Evolutionary conservation across 2,113 vertebrate species (phyloP), one percentile per base, ranked within the genome.

Genomic region (Halcyon senegalensis): DNA sequence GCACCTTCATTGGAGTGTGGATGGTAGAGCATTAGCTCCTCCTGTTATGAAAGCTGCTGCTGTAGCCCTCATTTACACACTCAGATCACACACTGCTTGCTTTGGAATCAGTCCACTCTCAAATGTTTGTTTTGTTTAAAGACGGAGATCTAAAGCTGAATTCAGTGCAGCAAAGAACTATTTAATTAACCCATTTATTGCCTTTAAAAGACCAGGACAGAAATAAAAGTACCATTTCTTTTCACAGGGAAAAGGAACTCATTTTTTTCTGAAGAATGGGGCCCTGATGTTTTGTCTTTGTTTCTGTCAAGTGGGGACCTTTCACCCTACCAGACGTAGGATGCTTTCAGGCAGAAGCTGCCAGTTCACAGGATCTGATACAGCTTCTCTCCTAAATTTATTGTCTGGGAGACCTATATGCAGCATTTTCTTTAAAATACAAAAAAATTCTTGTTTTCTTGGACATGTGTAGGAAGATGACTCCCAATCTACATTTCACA

Each of bases 131-230:
- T 92, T 78, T 48, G 10, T 75, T 94, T 66, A 33, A 82, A 91
- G 48, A 44, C 11, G 28, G 18, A 78, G 16, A 74, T 70, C 30
- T 79, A 68, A 37, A 67, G 20, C 37, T 75, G 58, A 89, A 63
- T 24, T 73, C 50, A 60, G 15, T 41, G 67, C 50, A 92, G 39
- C 16, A 33, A 86, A 87, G 67, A 76, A 59, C 1, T 21, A 18
- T 74, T 92, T 93, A 80, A 77, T 93, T 80, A 53, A 13, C 4
- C 7, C 10, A 55, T 66, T 91, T 66, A 94, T 53, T 85, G 75
- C n/a, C 66, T 81, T 92, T 90, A 80, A 93, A 96, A 87, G 78
- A 85, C 37, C 48, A 51, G 48, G 44, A 59, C 44, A 89, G 69
- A 82, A 68, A 17, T 58, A 27, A 37, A 76, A 90, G 64, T 77